Evolutionary conservation across 2,888 invertebrate genomes (phyloP), one percentile per base, ranked within the genome.

Genomic region (Balanococcus diminutus): DNA sequence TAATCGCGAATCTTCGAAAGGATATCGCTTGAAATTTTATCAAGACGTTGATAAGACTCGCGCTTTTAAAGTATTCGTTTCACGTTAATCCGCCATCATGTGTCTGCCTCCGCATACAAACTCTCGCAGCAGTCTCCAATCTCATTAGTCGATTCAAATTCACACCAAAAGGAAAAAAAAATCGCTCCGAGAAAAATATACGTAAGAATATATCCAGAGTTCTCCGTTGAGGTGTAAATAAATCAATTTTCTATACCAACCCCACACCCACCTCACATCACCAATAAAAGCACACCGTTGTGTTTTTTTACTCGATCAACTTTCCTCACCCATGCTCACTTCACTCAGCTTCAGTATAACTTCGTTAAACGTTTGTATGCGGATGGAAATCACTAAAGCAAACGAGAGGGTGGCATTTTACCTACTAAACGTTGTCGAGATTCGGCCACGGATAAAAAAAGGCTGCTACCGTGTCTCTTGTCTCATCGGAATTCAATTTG

Each of bases 51-150:
- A 67, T 28, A 25, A 36, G n/a, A n/a, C n/a, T n/a, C n/a, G 36
- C 32, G 75, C 75, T 75, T 75, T 75, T 75, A 75, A 75, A 75
- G 75, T 75, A 75, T 75, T 75, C 75, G 75, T 75, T 75, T 32
- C 75, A 75, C 32, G 75, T 75, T 67, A 67, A 67, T 67, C 22
- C 28, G 61, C 61, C 28, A 67, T 28, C 28, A 67, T 67, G 28
- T 67, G 61, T 67, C 28, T 67, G 61, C 28, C 28, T 67, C 61
- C 19, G 19, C 51, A 28, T 67, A 56, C 19, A 5, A 36, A 36
- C 36, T 8, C 19, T 19, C 14, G 2, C 36, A 36, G 14, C 42
- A 51, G 51, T 51, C 51, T 51, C 51, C 1, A n/a, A 16, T 51
- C 51, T 51, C 51, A 51, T 51, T 51, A 51, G 19, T 8, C 5